Evolutionary conservation across 2,888 invertebrate genomes (phyloP).

Genomic region (Herminia tarsipennalis): DNA sequence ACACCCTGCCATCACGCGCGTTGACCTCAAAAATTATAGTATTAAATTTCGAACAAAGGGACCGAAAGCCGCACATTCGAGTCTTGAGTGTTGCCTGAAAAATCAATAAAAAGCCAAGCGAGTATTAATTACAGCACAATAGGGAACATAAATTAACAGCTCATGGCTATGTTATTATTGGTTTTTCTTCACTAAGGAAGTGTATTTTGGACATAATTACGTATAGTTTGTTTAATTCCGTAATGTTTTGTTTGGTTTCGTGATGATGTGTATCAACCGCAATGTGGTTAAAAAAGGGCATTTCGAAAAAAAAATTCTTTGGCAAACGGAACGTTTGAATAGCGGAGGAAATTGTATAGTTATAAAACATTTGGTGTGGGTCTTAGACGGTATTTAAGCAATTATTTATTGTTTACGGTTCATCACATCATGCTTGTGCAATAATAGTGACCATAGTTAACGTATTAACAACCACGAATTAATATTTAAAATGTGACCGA

Average conservation of each 20-base stretch:
- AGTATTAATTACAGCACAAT: constrained; percentile 63
- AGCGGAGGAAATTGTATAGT: constrained; percentile 35
- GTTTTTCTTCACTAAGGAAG: constrained; percentile 55
- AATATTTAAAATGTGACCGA: constrained; percentile 75
- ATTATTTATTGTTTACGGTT: constrained; percentile 75
- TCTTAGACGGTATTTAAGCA: constrained; percentile 48
- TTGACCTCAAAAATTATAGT: constrained; percentile 70
- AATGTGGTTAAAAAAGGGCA: constrained; percentile 16
- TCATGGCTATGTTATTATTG: constrained; percentile 64
- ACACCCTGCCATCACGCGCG: constrained; percentile 59
- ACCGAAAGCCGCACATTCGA: constrained; percentile 53
- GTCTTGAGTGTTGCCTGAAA: constrained; percentile 50
- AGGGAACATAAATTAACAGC: constrained; percentile 68
- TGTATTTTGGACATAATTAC: constrained; percentile 54
- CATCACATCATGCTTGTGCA: constrained; percentile 65
- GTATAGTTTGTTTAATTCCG: constrained; percentile 50
- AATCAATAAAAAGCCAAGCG: constrained; percentile 57
- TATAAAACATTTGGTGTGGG: constrained; percentile 47
- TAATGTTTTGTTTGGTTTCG: constrained; percentile 46
- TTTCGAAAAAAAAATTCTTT: constrained; percentile 16
- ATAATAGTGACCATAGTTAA: constrained; percentile 74
- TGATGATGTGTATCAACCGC: constrained; percentile 38
- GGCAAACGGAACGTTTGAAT: constrained; percentile 32
- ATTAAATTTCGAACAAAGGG: constrained; percentile 66
- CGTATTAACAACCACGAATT: constrained; percentile 71